Evolutionary conservation across 1,140 invertebrate species (phyloP), one percentile per base, ranked within the genome.

Genomic region (Procambarus clarkii): DNA sequence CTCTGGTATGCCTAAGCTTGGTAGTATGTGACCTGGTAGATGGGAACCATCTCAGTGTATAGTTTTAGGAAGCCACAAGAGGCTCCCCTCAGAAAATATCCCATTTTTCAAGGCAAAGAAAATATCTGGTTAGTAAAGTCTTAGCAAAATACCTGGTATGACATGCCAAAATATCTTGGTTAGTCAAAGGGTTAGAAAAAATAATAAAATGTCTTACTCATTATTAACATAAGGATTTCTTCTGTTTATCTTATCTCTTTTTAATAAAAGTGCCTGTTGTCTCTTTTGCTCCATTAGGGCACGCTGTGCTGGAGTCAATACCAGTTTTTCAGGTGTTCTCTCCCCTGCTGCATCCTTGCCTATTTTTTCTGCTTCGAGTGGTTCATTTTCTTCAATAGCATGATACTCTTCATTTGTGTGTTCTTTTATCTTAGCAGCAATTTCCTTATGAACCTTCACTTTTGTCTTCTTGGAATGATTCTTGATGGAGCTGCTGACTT

Each of bases 161-260:
- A 54, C 13, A 9, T 54, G 8, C 34, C 34, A 34, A 34, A 34
- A 34, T 34, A 34, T 34, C 50, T 54, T 54, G 8, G 13, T 5
- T 54, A 54, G 50, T 54, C 50, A 54, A 54, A 13, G 4, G 4
- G 50, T 74, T 46, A 11, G n/a, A 71, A 44, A 21, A 4, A 21
- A 21, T 78, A 44, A 34, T 15, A 74, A 21, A 50, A 46, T 54
- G 8, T 74, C 85, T 87, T 48, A 78, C 85, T 87, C 85, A 21
- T 54, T 60, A 44, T 77, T 77, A 15, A 54, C 4, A 77, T 85
- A 85, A 45, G 82, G 82, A 58, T 85, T 85, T 58, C 58, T 44
- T n/a, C 82, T 50, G 45, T 85, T 85, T 9, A 74, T 50, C 69
- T 85, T 85, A 2, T 85, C 82, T 7, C 21, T 60, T 34, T n/a